A percentile compares a stretch with the other conserved stretches of the same genome.
These are phyloP conservation scores for Acrocera orbiculus DNA, from an alignment of 2,888 invertebrate genomes.

Conservation along the genomic window DNA sequence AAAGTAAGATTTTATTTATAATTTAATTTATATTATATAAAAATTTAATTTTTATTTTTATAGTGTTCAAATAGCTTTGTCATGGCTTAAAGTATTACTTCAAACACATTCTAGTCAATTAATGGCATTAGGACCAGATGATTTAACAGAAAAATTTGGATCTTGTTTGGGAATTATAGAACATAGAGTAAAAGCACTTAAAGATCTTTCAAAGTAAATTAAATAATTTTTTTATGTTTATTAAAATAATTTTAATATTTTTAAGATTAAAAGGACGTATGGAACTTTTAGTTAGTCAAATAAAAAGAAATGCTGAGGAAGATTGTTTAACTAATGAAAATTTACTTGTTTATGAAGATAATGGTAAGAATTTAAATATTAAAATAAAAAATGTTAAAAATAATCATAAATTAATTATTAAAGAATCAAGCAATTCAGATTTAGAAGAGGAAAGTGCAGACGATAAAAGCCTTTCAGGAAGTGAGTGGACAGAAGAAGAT, in stretches of 20 bases:
- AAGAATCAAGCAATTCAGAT: constrained; percentile 17
- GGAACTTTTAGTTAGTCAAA: constrained; percentile 27
- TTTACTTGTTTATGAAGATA: constrained; percentile 23
- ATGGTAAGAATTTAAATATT: constrained; percentile 15
- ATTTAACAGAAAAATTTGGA: constrained; percentile 24
- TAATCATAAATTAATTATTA: constrained; percentile 1
- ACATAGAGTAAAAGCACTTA: constrained; percentile 24
- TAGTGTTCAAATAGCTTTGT: constrained; percentile 23
- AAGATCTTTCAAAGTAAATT: constrained; percentile 25
- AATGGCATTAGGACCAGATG: constrained; percentile 26
- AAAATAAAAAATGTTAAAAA: not conserved
- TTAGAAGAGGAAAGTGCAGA: constrained; percentile 15
- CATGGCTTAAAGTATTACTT: constrained; percentile 23
- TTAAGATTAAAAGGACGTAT: constrained; percentile 26
- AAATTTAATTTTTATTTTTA: constrained; percentile 4
- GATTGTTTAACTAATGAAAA: constrained; percentile 22
- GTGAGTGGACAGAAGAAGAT: constrained; percentile 19
- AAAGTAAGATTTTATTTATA: constrained; percentile 45
- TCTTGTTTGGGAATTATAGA: constrained; percentile 29
- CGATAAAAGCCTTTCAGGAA: constrained; percentile 15
- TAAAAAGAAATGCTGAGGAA: constrained; percentile 23
- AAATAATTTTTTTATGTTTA: not conserved
- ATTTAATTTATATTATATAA: not conserved
- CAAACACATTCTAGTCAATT: constrained; percentile 28
- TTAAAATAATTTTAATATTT: constrained; percentile 5